These are phyloP conservation scores for Eilema caniola DNA, from an alignment of 2,888 invertebrate genomes.

Conservation along the genomic window DNA sequence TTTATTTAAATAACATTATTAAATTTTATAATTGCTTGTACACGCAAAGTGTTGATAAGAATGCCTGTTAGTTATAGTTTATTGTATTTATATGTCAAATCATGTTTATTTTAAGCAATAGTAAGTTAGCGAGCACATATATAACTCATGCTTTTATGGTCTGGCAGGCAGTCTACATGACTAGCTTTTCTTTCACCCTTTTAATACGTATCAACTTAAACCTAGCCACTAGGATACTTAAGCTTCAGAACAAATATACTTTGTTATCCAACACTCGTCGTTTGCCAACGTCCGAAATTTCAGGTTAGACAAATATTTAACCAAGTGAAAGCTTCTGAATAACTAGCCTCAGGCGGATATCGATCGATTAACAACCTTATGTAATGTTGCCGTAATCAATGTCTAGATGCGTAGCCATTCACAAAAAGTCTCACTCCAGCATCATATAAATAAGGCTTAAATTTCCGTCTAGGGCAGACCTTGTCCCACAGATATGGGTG, in stretches of 20 bases:
- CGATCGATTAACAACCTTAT: slow-evolving; percentile 13
- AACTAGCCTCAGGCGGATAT: slow-evolving; percentile 10
- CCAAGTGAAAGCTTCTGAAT: slow-evolving; percentile 13
- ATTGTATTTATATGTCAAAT: not conserved
- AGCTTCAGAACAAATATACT: slow-evolving; percentile 8
- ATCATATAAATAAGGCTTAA: not conserved
- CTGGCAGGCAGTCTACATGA: not conserved
- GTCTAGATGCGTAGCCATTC: not conserved
- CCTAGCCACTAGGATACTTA: not conserved
- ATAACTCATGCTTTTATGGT: not conserved
- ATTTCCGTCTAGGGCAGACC: not conserved
- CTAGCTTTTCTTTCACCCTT: not conserved
- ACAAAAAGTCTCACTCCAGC: not conserved
- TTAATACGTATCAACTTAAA: not conserved
- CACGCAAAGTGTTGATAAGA: not conserved
- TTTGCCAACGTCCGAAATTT: slow-evolving; percentile 53
- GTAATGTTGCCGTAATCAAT: slow-evolving; percentile 31
- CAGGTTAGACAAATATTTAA: slow-evolving; percentile 58
- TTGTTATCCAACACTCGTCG: slow-evolving; percentile 16
- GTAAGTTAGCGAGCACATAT: no score
- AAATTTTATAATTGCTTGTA: not conserved
- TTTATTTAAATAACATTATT: not conserved
- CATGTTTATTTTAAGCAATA: no score
- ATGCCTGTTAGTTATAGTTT: not conserved
- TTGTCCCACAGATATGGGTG: no score